Evolutionary conservation across 2,797 vertebrate genomes (phyloP).

Genomic region (Centropyge bicolor): DNA sequence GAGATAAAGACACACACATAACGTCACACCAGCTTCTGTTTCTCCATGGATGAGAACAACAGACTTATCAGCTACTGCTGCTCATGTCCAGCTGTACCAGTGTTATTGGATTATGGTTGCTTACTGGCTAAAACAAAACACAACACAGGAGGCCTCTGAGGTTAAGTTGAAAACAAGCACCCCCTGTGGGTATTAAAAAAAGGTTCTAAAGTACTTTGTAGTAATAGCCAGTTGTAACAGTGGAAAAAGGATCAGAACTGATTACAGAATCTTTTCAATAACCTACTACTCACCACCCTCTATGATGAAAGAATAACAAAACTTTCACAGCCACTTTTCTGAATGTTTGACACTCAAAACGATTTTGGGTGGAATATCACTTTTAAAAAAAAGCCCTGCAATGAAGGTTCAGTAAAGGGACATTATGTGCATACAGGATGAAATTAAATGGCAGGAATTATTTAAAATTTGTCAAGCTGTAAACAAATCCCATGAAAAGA

Average conservation of each 20-base stretch:
- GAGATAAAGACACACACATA: conserved; percentile 73
- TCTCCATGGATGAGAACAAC: conserved; percentile 47
- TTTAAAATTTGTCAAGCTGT: neutral
- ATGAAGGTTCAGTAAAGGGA: neutral
- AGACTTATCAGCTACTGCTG: conserved; percentile 45
- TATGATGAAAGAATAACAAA: neutral
- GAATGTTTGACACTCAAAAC: neutral
- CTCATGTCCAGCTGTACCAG: conserved; percentile 34
- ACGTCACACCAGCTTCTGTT: conserved; percentile 44
- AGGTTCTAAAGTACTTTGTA: no score
- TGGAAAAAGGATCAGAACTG: neutral
- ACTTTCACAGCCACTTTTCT: neutral
- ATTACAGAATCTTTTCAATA: neutral
- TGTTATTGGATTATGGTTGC: conserved; percentile 64
- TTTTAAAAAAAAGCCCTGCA: neutral
- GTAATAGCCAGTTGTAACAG: neutral
- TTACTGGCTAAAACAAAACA: conserved; percentile 41
- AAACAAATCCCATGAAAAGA: neutral
- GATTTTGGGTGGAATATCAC: neutral
- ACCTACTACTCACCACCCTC: neutral
- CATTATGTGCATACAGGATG: neutral
- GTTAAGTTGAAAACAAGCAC: neutral
- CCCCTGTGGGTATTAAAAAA: neutral
- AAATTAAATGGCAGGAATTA: neutral
- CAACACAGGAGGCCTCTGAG: neutral